These are phyloP conservation scores for Scolanthus callimorphus DNA, from an alignment of 92 coral and sea anemone genomes.

Conservation along the genomic window DNA sequence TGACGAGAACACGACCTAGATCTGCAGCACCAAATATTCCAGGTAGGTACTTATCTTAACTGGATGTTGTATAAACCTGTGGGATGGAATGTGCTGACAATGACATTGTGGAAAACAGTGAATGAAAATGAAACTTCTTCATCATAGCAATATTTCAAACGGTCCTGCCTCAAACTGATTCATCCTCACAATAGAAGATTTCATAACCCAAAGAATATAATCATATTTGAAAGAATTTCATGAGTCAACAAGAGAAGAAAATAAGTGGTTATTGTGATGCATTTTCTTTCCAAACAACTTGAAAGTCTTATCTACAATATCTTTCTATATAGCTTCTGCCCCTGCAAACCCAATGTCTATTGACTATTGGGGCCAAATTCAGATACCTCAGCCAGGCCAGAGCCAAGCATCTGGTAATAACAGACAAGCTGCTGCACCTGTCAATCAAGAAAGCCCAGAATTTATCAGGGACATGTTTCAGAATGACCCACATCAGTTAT, in stretches of 20 bases:
- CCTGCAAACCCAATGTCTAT: constrained; percentile 22
- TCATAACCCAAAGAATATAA: no score
- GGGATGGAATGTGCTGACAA: no score
- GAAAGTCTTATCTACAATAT: no score
- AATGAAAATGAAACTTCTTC: neutral
- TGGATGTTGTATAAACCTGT: no score
- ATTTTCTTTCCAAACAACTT: no score
- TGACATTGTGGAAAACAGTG: no score
- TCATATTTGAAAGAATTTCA: no score
- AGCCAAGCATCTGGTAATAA: constrained; percentile 7
- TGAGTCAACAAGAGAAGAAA: no score
- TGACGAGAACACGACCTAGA: constrained; percentile 19
- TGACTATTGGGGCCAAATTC: constrained; percentile 85
- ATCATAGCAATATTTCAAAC: neutral
- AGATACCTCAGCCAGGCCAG: constrained; percentile 47
- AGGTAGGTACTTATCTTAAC: no score
- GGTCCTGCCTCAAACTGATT: neutral
- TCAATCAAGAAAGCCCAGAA: constrained; percentile 67
- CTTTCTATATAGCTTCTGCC: constrained; percentile 2
- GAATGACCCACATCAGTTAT: constrained; percentile 81
- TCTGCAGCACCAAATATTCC: constrained; percentile 1
- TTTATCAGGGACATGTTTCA: constrained; percentile 81
- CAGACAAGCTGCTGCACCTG: constrained; percentile 12
- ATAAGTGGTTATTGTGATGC: no score
- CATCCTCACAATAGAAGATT: no score